phyloP scores from a whole-genome alignment of 2,888 invertebrate species.

The Portevinia maculata region DNA sequence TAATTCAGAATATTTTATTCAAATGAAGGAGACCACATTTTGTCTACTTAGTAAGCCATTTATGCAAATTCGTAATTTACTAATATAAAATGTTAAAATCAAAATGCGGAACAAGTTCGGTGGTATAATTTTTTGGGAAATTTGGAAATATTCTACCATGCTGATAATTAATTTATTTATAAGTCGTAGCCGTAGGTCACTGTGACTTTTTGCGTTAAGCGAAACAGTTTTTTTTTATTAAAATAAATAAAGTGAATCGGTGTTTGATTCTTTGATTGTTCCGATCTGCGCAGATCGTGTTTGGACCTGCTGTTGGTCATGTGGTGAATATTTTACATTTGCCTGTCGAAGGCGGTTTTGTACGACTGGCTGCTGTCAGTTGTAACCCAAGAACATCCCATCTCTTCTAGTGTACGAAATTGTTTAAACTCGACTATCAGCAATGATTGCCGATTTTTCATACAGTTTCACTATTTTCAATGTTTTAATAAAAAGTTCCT shows the following conservation, averaged over 20 bases:
- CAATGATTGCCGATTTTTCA: too few relatives aligned
- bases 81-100: conserved; percentile 13
- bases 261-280: neutral
- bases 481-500: too few relatives aligned
- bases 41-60: conserved; percentile 12
- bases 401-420: too few relatives aligned
- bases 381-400: too few relatives aligned
- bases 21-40: conserved; percentile 26
- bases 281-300: neutral
- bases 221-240: neutral
- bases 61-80: conserved; percentile 38
- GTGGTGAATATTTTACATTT: too few relatives aligned
- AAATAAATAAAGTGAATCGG: neutral
- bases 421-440: too few relatives aligned
- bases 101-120: conserved; percentile 21
- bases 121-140: neutral
- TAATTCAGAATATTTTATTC: conserved; percentile 33
- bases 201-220: neutral
- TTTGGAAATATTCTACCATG: neutral
- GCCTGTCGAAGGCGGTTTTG: too few relatives aligned
- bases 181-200: neutral
- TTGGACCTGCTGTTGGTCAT: neutral
- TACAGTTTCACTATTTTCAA: too few relatives aligned
- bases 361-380: too few relatives aligned
- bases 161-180: conserved; percentile 4